Base-by-base conservation (phyloP, 2,797 vertebrate species). In the Gorsachius magnificus region DNA sequence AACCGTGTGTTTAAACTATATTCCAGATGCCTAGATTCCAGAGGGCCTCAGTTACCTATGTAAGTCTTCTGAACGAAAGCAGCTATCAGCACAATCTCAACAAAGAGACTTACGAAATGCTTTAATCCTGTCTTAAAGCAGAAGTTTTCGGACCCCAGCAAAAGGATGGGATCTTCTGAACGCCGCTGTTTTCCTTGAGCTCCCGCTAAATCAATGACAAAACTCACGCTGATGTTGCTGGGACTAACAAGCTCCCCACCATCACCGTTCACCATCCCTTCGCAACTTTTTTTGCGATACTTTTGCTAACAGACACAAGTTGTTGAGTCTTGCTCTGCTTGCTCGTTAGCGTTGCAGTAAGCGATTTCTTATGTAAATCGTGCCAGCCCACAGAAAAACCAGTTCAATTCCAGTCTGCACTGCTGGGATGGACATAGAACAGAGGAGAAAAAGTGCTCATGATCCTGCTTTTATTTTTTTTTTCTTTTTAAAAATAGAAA, bases 311-410 rank as follows among this genome's bases (percentile, higher is more conserved):
- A 91, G 69, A 86, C 51, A 58, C 25, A 25, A 2, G 1, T 7
- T 53, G 75, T 15, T 57, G 43, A 72, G 56, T 57, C 81, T 89
- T 81, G 83, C n/a, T 26, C 46, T 76, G 68, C 61, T 45, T 78
- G 57, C 72, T 91, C 65, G 61, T 94, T 86, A 92, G 68, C 38
- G 25, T 7, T 56, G 50, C 64, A 94, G 11, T 53, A 70, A 89
- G 54, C 56, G 83, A 97, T 82, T 92, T 70, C 92, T 93, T 54
- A 92, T 78, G 83, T 75, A 96, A 96, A 92, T 93, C 0, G 0
- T 41, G 54, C 53, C 78, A 95, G 83, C 89, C 87, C 94, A 92
- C 86, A 87, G 93, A 92, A 96, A 94, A 94, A 94, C 68, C 93
- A 95, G 88, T 95, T 96, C 71, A 50, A 79, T 95, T 92, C 83